Evolutionary conservation across 92 coral and sea anemone species (phyloP), one percentile per base, ranked within the genome.

Genomic region (Phymanthus crucifer): DNA sequence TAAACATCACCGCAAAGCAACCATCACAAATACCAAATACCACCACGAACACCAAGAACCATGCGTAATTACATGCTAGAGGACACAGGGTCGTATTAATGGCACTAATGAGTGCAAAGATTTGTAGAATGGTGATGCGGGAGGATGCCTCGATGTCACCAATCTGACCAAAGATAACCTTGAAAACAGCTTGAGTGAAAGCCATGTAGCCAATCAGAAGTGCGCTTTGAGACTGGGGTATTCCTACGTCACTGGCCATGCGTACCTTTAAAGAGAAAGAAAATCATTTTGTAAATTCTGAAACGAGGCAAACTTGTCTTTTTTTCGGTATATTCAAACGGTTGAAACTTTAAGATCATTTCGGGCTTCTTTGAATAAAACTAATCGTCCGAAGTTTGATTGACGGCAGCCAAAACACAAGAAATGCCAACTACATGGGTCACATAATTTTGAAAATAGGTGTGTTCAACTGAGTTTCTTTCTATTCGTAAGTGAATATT

Each of bases 1-100:
- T 85, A 57, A 91, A 81, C 92, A 86, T 85, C 70, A 91, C 90
- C 0, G 92, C 91, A 47, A 91, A 83, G 65, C 95, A 88, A 0
- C 95, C 95, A 69, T 91, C 95, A 33, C 91, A 91, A 57, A 88
- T 65, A 18, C 95, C 95, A 80, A 91, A 89, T 13, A 85, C 92
- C 8, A 91, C 83, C 19, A 83, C 95, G 80, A 89, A 91, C 1
- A 85, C 52, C 66, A 91, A 76, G 24, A 91, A 82, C 17, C 71
- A 82, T 33, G 83, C 78, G 80, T 91, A 88, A 36, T 72, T 87
- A 21, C 36, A 56, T 1, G 88, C 87, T 33, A 88, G 45, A 31
- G 91, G 91, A 73, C 87, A 88, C 31, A 88, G 82, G 21, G 91
- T 88, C 23, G 85, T 82, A 36, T 88, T 88, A 37, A 88, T 71